phyloP scores from a whole-genome alignment of 2,113 vertebrate genomes.

The Larimichthys polyactis region DNA sequence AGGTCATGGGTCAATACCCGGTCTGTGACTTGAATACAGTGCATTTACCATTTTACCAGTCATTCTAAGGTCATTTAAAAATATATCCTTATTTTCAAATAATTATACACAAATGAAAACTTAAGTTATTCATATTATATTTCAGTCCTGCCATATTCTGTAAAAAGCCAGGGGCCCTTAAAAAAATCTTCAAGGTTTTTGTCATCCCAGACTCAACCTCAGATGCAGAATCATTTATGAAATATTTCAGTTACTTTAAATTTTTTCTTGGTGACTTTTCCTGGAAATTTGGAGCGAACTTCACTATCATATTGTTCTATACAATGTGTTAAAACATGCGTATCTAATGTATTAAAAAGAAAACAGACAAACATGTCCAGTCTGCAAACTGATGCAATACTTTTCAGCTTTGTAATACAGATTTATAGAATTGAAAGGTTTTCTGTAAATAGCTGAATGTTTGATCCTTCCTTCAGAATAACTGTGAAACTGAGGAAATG shows the following conservation, averaged over 20 bases:
- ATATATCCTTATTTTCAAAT: no score
- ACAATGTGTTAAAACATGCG: constrained; percentile 25
- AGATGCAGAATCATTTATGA: not conserved
- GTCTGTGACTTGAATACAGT: no score
- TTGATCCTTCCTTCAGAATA: not conserved
- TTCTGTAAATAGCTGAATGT: not conserved
- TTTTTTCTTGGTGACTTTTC: not conserved
- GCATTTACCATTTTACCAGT: no score
- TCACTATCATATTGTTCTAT: not conserved
- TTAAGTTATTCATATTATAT: no score
- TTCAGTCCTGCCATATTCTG: no score
- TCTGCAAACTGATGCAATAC: not conserved
- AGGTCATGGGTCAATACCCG: no score
- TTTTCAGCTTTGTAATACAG: not conserved
- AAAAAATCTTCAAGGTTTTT: not conserved
- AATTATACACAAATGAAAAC: no score
- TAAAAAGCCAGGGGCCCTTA: no score
- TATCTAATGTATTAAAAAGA: not conserved
- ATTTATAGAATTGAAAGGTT: not conserved
- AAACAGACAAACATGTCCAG: not conserved
- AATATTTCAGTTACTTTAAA: constrained; percentile 4
- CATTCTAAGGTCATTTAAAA: no score
- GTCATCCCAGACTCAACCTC: not conserved
- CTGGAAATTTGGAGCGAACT: not conserved
- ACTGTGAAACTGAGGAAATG: not conserved